phyloP scores from a whole-genome alignment of 2,113 vertebrate genomes.

The Chaetura pelagica region DNA sequence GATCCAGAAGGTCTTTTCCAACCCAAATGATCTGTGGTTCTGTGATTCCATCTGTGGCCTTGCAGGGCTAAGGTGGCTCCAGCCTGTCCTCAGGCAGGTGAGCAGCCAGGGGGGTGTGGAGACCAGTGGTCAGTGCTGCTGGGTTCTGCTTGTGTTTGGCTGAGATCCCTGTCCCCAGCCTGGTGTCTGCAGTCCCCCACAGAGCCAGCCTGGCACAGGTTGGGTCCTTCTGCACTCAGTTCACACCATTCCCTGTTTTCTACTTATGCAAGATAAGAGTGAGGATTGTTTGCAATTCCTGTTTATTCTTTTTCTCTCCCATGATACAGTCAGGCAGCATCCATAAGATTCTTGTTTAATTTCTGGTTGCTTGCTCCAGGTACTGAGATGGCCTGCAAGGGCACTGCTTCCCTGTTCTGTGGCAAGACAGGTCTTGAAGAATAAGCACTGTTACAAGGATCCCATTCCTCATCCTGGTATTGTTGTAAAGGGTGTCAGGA shows the following conservation, averaged over 20 bases:
- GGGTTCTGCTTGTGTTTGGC: neutral
- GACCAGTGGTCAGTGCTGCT: fast-evolving
- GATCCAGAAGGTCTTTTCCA: too few relatives aligned
- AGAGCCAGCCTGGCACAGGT: neutral
- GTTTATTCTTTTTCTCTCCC: neutral
- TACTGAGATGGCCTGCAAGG: neutral
- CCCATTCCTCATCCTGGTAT: neutral
- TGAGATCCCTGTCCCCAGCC: neutral
- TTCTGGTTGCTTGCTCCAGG: neutral
- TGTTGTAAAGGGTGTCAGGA: neutral
- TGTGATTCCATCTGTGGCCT: neutral
- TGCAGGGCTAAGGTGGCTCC: neutral
- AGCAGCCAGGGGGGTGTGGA: neutral
- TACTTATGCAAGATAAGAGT: neutral
- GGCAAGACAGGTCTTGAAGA: neutral
- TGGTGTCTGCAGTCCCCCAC: neutral
- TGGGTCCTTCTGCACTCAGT: neutral
- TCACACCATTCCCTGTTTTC: neutral
- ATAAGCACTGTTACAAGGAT: neutral
- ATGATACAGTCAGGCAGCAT: neutral
- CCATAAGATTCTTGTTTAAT: neutral
- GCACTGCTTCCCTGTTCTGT: neutral
- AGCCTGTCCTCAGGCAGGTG: neutral
- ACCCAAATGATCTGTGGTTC: too few relatives aligned
- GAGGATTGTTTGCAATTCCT: neutral